Evolutionary conservation across 2,888 invertebrate species (phyloP).

Genomic region (Junonia oenone): DNA sequence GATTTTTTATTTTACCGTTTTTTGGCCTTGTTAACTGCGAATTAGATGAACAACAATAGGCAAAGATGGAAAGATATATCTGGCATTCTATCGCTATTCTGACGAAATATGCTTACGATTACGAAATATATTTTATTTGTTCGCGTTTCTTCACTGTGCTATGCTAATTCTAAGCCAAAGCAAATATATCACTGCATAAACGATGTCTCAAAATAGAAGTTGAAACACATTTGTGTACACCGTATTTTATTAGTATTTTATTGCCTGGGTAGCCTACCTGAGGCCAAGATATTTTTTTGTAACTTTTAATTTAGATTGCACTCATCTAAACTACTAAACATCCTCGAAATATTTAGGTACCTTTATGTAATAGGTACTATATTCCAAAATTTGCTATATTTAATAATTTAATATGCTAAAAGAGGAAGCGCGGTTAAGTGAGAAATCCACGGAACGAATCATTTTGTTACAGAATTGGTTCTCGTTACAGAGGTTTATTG

Average conservation of each 20-base stretch:
- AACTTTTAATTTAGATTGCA: too few relatives aligned
- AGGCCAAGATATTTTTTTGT: not conserved
- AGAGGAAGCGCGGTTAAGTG: too few relatives aligned
- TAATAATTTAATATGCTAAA: too few relatives aligned
- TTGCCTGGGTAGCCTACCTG: too few relatives aligned
- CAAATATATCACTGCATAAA: not conserved
- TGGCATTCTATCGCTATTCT: slow-evolving; percentile 2
- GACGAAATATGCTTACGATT: slow-evolving; percentile 7
- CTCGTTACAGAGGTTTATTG: too few relatives aligned
- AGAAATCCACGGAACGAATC: too few relatives aligned
- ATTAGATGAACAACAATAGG: slow-evolving; percentile 26
- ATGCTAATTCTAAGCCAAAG: slow-evolving; percentile 5
- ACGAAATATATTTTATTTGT: slow-evolving; percentile 3
- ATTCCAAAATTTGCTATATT: too few relatives aligned
- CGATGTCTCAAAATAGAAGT: not conserved
- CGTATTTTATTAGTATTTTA: not conserved
- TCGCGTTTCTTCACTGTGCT: not conserved
- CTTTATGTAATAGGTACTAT: too few relatives aligned
- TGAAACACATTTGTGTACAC: not conserved
- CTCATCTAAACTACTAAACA: too few relatives aligned
- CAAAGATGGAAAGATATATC: slow-evolving; percentile 11
- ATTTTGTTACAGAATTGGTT: too few relatives aligned
- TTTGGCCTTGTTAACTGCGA: slow-evolving; percentile 62
- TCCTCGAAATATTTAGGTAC: too few relatives aligned
- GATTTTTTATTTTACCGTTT: slow-evolving; percentile 77